Evolutionary conservation across 2,797 vertebrate genomes (phyloP).

Genomic region (Catamblyrhynchus diadema): DNA sequence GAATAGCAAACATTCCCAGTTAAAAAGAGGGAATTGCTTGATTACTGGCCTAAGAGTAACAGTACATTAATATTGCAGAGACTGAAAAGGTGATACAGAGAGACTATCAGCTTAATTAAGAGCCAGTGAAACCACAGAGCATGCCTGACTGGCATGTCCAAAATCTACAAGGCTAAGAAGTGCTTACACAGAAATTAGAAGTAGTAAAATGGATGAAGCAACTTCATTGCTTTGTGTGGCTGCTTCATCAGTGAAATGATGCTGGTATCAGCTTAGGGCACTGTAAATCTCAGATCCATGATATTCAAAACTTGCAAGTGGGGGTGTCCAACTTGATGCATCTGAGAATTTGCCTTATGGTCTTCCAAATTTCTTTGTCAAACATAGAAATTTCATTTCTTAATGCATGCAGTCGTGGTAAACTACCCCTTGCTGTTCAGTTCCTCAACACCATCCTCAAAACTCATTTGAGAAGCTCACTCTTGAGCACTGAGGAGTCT

Average conservation of each 20-base stretch:
- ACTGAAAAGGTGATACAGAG: neutral
- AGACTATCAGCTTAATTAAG: neutral
- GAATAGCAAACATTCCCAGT: neutral
- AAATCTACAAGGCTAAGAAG: neutral
- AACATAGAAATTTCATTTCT: neutral
- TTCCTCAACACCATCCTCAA: neutral
- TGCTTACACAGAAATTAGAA: neutral
- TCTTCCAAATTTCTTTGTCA: neutral
- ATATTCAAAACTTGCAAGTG: neutral
- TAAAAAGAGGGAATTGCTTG: neutral
- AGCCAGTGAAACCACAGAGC: neutral
- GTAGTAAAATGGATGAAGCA: neutral
- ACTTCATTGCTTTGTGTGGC: neutral
- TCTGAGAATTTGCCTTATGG: neutral
- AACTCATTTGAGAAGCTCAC: neutral
- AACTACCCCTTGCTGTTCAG: neutral
- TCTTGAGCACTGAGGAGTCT: neutral
- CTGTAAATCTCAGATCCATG: neutral
- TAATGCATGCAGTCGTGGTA: neutral
- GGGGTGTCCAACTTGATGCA: neutral
- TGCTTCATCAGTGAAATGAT: neutral
- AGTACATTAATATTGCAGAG: neutral
- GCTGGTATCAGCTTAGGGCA: neutral
- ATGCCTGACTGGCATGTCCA: neutral
- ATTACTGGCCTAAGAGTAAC: neutral